These are phyloP conservation scores for Agrypnus murinus DNA, from an alignment of 2,888 invertebrate genomes.

Conservation along the genomic window DNA sequence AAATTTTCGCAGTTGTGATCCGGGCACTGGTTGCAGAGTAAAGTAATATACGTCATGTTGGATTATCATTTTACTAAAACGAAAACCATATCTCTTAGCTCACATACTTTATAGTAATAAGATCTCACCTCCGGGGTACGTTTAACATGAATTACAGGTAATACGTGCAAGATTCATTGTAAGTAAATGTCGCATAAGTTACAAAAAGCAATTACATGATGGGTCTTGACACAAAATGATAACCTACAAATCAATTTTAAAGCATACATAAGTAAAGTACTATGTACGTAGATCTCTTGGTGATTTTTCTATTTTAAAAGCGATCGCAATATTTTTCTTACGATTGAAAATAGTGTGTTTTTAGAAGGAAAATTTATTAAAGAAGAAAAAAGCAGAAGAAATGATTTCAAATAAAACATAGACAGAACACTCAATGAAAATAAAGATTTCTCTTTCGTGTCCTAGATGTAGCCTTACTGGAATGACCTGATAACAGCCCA, in stretches of 20 bases:
- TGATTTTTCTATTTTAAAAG: no score
- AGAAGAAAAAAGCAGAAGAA: neutral
- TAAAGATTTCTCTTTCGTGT: neutral
- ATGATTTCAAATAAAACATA: neutral
- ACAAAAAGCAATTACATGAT: conserved; percentile 22
- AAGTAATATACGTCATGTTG: conserved; percentile 31
- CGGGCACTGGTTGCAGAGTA: conserved; percentile 23
- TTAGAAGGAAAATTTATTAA: neutral
- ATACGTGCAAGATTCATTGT: conserved; percentile 25
- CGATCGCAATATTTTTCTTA: no score
- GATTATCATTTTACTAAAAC: conserved; percentile 35
- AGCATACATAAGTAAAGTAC: no score
- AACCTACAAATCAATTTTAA: no score
- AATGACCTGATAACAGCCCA: conserved; percentile 5
- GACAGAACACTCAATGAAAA: conserved; percentile 1
- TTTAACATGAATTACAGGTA: conserved; percentile 32
- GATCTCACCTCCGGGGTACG: conserved; percentile 26
- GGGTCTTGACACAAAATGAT: no score
- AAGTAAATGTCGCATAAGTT: conserved; percentile 21
- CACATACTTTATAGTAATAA: conserved; percentile 32
- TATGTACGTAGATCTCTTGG: no score
- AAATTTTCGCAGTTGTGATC: conserved; percentile 34
- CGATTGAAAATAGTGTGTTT: no score
- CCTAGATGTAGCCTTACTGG: neutral
- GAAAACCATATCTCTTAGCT: conserved; percentile 35